phyloP scores from a whole-genome alignment of 2,888 invertebrate genomes.

The Prionchulus punctatus region DNA sequence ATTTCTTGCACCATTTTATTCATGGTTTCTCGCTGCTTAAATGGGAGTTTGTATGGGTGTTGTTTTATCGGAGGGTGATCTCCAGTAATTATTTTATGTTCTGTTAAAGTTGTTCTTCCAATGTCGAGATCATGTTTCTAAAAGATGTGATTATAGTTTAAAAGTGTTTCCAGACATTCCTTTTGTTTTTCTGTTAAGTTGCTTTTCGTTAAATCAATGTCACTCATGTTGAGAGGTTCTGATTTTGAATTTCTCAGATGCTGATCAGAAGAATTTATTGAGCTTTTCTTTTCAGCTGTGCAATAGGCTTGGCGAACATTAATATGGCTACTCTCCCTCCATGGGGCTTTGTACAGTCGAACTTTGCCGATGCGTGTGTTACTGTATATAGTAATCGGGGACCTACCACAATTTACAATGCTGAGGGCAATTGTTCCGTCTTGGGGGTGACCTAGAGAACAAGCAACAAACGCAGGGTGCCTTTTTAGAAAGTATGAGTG shows the following conservation, averaged over 20 bases:
- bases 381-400: not conserved
- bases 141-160: not conserved
- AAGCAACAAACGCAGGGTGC: no score
- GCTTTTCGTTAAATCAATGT: not conserved
- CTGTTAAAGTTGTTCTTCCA: not conserved
- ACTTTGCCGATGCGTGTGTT: not conserved
- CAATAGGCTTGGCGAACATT: not conserved
- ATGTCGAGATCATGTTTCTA: not conserved
- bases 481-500: not conserved
- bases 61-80: not conserved
- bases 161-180: not conserved
- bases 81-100: not conserved
- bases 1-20: not conserved
- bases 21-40: not conserved
- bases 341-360: not conserved
- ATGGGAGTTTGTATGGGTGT: no score
- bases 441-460: not conserved
- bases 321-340: not conserved
- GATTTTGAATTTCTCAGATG: not conserved
- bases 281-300: not conserved
- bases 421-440: not conserved
- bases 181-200: not conserved
- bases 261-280: no score
- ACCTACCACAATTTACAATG: not conserved
- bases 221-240: not conserved